Percentiles rank a stretch among this genome's conserved stretches.
Conservation (phyloP, 2,113 vertebrate genomes). For the Poecile atricapillus region DNA sequence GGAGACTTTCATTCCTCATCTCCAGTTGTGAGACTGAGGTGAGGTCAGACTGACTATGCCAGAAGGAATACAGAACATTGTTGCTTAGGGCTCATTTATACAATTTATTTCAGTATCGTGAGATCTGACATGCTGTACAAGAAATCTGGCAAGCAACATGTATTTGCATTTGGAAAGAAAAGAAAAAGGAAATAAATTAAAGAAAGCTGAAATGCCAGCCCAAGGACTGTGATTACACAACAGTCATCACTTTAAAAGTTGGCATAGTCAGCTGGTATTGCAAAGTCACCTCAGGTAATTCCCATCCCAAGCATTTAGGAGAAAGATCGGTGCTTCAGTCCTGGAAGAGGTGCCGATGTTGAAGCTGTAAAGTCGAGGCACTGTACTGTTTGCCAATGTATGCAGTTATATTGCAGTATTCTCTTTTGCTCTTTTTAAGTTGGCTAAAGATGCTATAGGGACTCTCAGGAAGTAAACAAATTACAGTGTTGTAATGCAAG, state of each 20-base stretch:
- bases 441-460: neutral
- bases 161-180: conserved; percentile 39
- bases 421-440: neutral
- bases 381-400: neutral
- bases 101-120: neutral
- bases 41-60: neutral
- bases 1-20: neutral
- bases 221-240: neutral
- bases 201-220: neutral
- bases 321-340: neutral
- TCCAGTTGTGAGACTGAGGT: neutral
- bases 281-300: conserved; percentile 37
- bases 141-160: neutral
- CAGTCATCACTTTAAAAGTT: conserved; percentile 23
- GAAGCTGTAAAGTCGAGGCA: neutral
- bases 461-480: neutral
- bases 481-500: neutral
- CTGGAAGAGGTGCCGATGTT: neutral
- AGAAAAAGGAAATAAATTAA: neutral
- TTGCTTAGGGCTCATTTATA: neutral
- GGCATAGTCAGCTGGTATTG: neutral
- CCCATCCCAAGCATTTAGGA: neutral
- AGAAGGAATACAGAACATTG: neutral
- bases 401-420: neutral
- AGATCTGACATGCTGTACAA: neutral